Conservation (phyloP, 2,888 invertebrate genomes). For the Drosophila kuntzei region DNA sequence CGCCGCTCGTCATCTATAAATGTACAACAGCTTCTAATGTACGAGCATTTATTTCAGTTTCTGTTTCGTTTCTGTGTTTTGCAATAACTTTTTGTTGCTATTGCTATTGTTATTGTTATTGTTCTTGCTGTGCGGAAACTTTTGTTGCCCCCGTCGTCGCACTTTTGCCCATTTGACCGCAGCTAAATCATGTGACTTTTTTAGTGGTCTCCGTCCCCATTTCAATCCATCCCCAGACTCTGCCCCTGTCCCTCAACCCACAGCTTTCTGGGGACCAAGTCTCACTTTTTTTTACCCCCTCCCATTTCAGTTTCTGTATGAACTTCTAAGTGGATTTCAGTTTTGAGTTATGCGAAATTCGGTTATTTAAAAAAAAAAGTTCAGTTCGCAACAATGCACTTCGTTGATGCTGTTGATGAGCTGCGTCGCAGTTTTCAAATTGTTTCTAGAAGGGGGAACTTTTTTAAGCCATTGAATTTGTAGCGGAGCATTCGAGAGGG, state of each 20-base stretch:
- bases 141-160: conserved; percentile 49
- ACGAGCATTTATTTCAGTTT: conserved; percentile 59
- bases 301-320: conserved; percentile 22
- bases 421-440: conserved; percentile 56
- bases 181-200: conserved; percentile 78
- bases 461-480: conserved; percentile 36
- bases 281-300: conserved; percentile 19
- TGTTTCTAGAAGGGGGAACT: conserved; percentile 24
- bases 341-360: conserved; percentile 74
- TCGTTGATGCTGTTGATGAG: conserved; percentile 57
- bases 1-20: conserved; percentile 53
- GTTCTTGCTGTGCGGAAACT: conserved; percentile 73
- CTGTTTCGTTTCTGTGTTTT: conserved; percentile 60
- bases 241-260: background rate
- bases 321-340: conserved; percentile 61
- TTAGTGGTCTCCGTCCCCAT: conserved; percentile 49
- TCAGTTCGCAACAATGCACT: conserved; percentile 73
- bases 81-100: conserved; percentile 64
- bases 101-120: conserved; percentile 51
- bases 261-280: conserved; percentile 15
- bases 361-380: conserved; percentile 71
- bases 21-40: conserved; percentile 67
- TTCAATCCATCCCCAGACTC: conserved; percentile 1
- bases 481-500: background rate
- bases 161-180: conserved; percentile 65